Evolutionary conservation across 2,888 invertebrate species (phyloP).

Genomic region (Leptogaster cylindrica): DNA sequence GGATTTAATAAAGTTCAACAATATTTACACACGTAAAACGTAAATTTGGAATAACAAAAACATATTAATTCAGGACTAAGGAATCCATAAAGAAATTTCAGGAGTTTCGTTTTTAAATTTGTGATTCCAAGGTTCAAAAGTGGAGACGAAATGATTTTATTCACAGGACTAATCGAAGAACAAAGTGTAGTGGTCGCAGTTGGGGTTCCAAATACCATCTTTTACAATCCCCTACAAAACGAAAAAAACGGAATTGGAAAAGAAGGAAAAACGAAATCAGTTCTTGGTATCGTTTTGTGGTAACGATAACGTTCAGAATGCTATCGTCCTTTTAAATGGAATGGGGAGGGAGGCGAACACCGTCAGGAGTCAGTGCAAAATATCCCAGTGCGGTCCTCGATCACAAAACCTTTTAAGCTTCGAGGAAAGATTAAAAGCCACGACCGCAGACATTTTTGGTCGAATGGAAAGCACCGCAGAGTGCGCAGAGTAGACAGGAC

Average conservation of each 20-base stretch:
- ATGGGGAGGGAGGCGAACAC: constrained; percentile 17
- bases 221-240: constrained; percentile 1
- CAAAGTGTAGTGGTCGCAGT: constrained; percentile 32
- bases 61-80: too few species aligned
- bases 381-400: constrained; percentile 29
- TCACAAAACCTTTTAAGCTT: constrained; percentile 45
- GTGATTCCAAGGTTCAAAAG: too few species aligned
- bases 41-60: too few species aligned
- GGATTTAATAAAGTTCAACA: too few species aligned
- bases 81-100: too few species aligned
- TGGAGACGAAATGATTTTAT: constrained; percentile 12
- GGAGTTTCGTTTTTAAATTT: too few species aligned
- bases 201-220: constrained; percentile 27
- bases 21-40: too few species aligned
- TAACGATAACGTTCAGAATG: too few species aligned
- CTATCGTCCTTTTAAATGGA: constrained; percentile 10
- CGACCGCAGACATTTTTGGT: constrained; percentile 52
- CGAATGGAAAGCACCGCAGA: constrained; percentile 51
- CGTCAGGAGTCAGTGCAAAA: constrained; percentile 19
- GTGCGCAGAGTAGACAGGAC: constrained; percentile 34
- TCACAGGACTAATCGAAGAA: constrained; percentile 31
- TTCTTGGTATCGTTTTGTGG: too few species aligned
- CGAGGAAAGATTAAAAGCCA: constrained; percentile 51
- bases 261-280: too few species aligned
- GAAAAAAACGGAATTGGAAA: constrained; percentile 4